phyloP scores from a whole-genome alignment of 2,113 vertebrate species.

The Thymallus thymallus region DNA sequence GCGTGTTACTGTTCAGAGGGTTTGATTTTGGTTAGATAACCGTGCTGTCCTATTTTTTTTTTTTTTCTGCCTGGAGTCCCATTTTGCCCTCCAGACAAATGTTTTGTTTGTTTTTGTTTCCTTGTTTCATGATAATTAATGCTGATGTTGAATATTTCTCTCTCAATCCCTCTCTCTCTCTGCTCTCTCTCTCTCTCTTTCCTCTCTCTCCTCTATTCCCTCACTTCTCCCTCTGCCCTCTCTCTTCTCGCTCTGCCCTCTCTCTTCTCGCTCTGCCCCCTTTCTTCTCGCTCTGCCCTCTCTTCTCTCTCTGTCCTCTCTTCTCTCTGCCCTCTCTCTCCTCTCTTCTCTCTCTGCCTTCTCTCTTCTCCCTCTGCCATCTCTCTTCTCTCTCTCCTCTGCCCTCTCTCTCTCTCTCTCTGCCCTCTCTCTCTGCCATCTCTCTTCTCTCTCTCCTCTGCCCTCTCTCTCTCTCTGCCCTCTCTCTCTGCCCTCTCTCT shows the following conservation, averaged over 20 bases:
- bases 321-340: background rate
- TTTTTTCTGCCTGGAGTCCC: conserved; percentile 47
- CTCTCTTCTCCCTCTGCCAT: background rate
- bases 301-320: background rate
- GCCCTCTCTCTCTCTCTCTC: background rate
- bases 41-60: conserved; percentile 53
- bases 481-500: background rate
- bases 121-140: conserved; percentile 37
- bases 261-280: background rate
- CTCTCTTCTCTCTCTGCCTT: background rate
- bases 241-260: background rate
- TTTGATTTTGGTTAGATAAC: conserved; percentile 51
- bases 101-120: conserved; percentile 34
- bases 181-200: no score
- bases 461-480: background rate
- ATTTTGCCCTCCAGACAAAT: conserved; percentile 27
- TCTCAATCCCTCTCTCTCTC: no score
- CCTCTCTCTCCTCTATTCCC: no score
- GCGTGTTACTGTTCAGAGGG: conserved; percentile 18
- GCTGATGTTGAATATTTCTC: conserved; percentile 48
- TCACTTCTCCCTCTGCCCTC: background rate
- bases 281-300: background rate
- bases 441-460: background rate
- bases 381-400: background rate
- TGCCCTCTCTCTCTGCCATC: background rate